Conservation (phyloP, 2,888 invertebrate species). For the Tineola bisselliella region DNA sequence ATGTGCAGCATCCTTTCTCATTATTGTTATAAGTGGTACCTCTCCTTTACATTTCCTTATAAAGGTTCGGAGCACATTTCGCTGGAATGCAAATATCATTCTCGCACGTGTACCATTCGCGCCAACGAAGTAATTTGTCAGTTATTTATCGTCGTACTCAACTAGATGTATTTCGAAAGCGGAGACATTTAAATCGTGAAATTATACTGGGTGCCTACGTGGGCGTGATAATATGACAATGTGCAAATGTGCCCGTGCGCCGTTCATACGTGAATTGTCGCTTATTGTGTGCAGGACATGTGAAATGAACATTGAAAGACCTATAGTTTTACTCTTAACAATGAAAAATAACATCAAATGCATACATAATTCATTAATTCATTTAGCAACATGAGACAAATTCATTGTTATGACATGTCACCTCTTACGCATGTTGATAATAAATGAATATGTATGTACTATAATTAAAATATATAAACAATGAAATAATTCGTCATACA, state of each 20-base stretch:
- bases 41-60: not conserved
- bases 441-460: not conserved
- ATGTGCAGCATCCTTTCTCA: not conserved
- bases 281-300: not conserved
- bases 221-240: slow-evolving; percentile 54
- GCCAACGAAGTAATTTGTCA: slow-evolving; percentile 53
- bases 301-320: not conserved
- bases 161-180: slow-evolving; percentile 52
- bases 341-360: not conserved
- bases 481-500: not conserved
- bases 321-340: too few relatives aligned
- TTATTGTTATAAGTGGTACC: slow-evolving; percentile 5
- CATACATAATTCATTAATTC: not conserved
- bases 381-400: not conserved
- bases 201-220: slow-evolving; percentile 49
- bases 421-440: not conserved
- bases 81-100: slow-evolving; percentile 54
- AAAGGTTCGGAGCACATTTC: slow-evolving; percentile 19
- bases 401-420: slow-evolving; percentile 1
- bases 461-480: slow-evolving; percentile 1
- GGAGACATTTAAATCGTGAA: slow-evolving; percentile 52
- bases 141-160: slow-evolving; percentile 51
- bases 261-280: slow-evolving; percentile 14
- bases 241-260: slow-evolving; percentile 37
- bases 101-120: slow-evolving; percentile 38